Evolutionary conservation across 1,140 invertebrate genomes (phyloP), one percentile per base, ranked within the genome.

Genomic region (Ctenoplectra terminalis): DNA sequence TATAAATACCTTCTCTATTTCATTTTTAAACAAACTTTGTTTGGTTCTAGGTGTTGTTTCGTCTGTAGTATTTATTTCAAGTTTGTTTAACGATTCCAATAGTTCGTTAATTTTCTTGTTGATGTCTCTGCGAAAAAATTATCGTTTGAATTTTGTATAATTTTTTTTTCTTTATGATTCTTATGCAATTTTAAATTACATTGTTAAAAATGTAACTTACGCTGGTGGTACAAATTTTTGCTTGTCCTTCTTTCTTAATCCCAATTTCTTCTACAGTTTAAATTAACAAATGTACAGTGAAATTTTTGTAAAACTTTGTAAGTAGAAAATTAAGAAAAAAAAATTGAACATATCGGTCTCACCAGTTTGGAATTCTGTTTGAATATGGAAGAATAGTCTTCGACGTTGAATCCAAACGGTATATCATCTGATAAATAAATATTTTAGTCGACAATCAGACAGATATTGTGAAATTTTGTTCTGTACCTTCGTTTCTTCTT

Each of bases 401-500:
- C 71, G 2, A 83, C n/a, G 69, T 90, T 76, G 26, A 90, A 78
- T 58, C 84, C 86, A 26, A 85, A 92, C 8, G 91, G 89, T 83
- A 90, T 87, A n/a, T 88, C 85, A 29, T 85, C 87, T 89, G 66
- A 70, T 75, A 79, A 85, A 81, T 48, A 43, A n/a, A 52, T 29
- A 77, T 80, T 76, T 64, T 48, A 66, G 29, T 48, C 40, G 66
- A 58, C 8, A 40, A 15, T 17, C 15, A 48, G 2, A 29, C 26
- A 79, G 43, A 66, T n/a, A 0, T 37, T 11, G n/a, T n/a, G 9
- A n/a, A 66, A 15, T 66, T 63, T 40, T n/a, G n/a, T n/a, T 1
- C n/a, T 64, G 52, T 91, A 91, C 90, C 90, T 90, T 83, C 66
- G 17, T 81, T 90, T 90, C 90, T 78, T 56, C 23, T 88, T 17